Evolutionary conservation across 2,888 invertebrate genomes (phyloP), one percentile per base, ranked within the genome.

Genomic region (Deilephila porcellus): DNA sequence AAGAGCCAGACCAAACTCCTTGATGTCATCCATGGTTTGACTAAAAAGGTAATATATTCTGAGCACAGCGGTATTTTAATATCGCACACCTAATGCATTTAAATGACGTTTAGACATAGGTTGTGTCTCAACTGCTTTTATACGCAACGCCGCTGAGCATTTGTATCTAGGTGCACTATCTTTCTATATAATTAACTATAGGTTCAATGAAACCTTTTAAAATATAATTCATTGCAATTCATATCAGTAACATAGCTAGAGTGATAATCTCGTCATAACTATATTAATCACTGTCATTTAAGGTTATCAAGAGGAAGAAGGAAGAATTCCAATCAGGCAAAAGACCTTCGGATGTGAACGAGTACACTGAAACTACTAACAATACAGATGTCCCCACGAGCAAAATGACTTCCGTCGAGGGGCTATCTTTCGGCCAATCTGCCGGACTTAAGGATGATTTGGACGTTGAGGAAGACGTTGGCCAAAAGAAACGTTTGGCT

Each of bases 401-500:
- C 53, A 90, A 89, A 76, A 88, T 85, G 3, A 93, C 93, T 37
- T 94, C 95, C 2, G 96, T 96, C 1, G 96, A 96, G 78, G 97
- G 97, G 72, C 92, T 97, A 6, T 97, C 97, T 0, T 97, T 96
- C 82, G 97, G 97, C 4, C 97, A 97, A 83, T 95, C 97, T 0
- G 93, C 96, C 53, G 97, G 97, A 20, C 94, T 97, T 6, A 97
- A 97, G 85, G 98, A 98, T 84, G 98, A 98, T 90, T 94, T 98
- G 81, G 97, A 97, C 85, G 97, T 97, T 64, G 97, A 98, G 74
- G 97, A 97, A 71, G 97, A 97, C 84, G 96, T 97, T 74, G 97
- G 97, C 19, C 97, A 97, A 85, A 98, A 98, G 92, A 97, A 97
- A 84, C 96, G 98, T 81, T 94, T 98, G 72, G 98, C 98, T 71